phyloP scores from a whole-genome alignment of 37 sponge, comb jelly and placozoan genomes.

The Petrosia ficiformis region DNA sequence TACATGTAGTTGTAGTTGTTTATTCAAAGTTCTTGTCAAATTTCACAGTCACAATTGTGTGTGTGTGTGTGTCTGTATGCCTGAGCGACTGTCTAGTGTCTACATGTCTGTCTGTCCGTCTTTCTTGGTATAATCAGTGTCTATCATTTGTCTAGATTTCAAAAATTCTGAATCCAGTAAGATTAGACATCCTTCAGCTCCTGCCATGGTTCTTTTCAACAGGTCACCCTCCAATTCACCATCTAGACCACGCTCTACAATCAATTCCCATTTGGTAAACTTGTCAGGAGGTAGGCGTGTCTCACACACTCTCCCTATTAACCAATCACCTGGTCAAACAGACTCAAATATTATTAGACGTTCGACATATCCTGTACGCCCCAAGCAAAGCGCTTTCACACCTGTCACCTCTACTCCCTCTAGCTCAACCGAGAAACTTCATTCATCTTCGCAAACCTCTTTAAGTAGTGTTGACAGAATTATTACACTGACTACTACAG shows the following conservation, averaged over 20 bases:
- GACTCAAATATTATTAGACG: background rate
- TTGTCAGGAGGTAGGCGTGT: background rate
- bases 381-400: background rate
- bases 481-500: background rate
- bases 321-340: background rate
- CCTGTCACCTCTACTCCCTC: background rate
- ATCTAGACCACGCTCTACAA: background rate
- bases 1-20: no score
- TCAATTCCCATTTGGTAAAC: background rate
- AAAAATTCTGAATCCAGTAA: background rate
- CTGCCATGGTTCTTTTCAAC: background rate
- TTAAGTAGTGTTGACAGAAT: background rate
- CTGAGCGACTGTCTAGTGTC: no score
- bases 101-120: no score
- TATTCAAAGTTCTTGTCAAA: no score
- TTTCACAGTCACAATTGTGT: no score
- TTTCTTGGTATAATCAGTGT: no score
- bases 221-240: background rate
- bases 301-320: background rate
- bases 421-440: background rate
- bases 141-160: background rate
- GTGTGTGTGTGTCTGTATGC: no score
- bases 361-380: background rate
- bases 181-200: background rate
- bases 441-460: background rate